Conservation (phyloP, 2,113 vertebrate genomes). For the Amphilophus citrinellus region DNA sequence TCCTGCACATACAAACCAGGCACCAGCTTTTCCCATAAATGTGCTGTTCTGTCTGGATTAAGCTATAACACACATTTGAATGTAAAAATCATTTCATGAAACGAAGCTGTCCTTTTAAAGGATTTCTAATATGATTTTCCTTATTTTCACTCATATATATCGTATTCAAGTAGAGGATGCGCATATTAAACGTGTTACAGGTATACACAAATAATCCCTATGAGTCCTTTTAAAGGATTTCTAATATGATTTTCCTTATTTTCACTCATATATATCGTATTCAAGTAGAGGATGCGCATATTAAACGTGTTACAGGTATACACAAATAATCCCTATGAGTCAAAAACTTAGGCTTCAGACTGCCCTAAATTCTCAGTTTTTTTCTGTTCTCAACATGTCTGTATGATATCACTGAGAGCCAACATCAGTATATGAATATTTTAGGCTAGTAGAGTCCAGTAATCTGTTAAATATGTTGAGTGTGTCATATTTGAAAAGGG, state of each 20-base stretch:
- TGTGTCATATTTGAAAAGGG: background rate
- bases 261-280: background rate
- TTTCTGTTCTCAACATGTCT: background rate
- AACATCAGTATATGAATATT: background rate
- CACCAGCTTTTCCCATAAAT: no score
- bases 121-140: background rate
- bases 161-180: no score
- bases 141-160: background rate
- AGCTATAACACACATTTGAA: no score
- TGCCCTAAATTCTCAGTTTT: background rate
- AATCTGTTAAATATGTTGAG: background rate
- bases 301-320: background rate
- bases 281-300: no score
- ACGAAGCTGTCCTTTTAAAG: background rate
- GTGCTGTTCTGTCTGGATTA: no score
- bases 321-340: background rate
- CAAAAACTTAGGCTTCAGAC: background rate
- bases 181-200: background rate
- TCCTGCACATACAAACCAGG: no score
- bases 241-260: background rate
- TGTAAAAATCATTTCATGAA: background rate
- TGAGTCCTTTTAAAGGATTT: background rate
- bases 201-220: background rate
- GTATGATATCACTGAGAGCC: background rate
- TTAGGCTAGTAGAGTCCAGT: background rate